Base-by-base conservation (phyloP, 2,888 invertebrate species). In the Nymphalis c-album region DNA sequence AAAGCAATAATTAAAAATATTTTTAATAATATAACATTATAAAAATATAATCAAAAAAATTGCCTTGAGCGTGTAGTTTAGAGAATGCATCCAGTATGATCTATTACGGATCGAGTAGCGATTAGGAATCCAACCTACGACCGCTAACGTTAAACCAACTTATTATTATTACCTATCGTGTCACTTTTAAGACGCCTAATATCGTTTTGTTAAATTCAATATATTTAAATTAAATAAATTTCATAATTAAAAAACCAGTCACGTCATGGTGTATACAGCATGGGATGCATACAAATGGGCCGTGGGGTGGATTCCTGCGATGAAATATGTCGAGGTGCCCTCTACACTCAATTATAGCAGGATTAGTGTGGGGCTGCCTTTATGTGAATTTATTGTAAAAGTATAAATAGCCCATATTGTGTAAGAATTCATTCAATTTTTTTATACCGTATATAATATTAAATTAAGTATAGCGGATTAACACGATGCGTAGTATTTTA, bases 241-340 rank as follows among this genome's bases (percentile, higher is more conserved):
- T 35, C 48, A 63, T 63, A 46, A 71, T 71, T 71, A 63, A 48
- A 51, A 63, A n/a, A 26, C 66, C 22, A 58, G 68, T 68, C 68
- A 68, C 71, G 71, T 50, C n/a, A 20, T 46, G 68, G 20, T 31
- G 57, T 13, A 18, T 31, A 53, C 48, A 8, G 40, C 35, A 13
- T 17, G 67, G 66, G 61, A 60, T 64, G 69, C 69, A 69, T 67
- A 69, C 69, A 45, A 71, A 71, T 69, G 51, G 64, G 63, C 58
- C 47, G 55, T 58, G 66, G 61, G 63, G 66, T 61, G 58, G 58
- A 71, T 67, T 64, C 64, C 63, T 40, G 53, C 20, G 65, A 47
- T 60, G 63, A 64, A 68, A 66, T 68, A 67, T 57, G 61, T 48
- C 48, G 51, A 53, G 40, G 40, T 40, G 20, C 64, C 50, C 67